Percentiles rank a stretch among this genome's conserved stretches.
These are phyloP conservation scores for Bubo blakistoni DNA, from an alignment of 2,113 vertebrate species.

Conservation along the genomic window DNA sequence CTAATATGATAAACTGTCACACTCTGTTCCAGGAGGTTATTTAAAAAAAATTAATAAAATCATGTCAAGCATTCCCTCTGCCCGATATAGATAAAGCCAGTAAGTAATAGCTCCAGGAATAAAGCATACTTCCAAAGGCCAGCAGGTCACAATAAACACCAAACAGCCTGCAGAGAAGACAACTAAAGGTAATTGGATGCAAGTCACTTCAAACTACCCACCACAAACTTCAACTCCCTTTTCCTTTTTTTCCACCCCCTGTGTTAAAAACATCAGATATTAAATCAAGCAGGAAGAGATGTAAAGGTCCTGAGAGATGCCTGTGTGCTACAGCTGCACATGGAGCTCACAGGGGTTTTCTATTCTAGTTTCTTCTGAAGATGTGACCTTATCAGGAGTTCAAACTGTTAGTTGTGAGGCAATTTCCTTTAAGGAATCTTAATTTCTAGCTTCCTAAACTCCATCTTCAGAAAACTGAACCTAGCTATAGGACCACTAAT, in stretches of 20 bases:
- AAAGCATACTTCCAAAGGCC: not conserved
- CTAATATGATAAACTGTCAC: not conserved
- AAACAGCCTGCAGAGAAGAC: not conserved
- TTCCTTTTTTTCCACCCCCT: not conserved
- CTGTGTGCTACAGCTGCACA: not conserved
- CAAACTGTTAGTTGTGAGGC: not conserved
- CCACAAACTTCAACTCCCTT: not conserved
- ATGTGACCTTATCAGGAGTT: not conserved
- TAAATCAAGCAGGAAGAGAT: not conserved
- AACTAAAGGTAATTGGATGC: not conserved
- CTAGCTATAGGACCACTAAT: not conserved
- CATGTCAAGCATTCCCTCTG: not conserved
- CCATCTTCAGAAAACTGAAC: not conserved
- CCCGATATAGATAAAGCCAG: not conserved
- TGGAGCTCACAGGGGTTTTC: not conserved
- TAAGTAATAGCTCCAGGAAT: not conserved
- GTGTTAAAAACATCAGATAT: not conserved
- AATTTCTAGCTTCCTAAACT: not conserved
- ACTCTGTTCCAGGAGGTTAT: not conserved
- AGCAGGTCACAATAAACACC: not conserved
- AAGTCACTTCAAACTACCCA: not conserved
- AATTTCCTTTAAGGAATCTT: not conserved
- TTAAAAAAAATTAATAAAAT: not conserved
- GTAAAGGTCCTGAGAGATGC: not conserved
- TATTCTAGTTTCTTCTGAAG: not conserved